Percentiles rank a stretch among this genome's conserved stretches.
Evolutionary conservation across 2,888 invertebrate species (phyloP).

Genomic region (Chymomyza fuscimana): DNA sequence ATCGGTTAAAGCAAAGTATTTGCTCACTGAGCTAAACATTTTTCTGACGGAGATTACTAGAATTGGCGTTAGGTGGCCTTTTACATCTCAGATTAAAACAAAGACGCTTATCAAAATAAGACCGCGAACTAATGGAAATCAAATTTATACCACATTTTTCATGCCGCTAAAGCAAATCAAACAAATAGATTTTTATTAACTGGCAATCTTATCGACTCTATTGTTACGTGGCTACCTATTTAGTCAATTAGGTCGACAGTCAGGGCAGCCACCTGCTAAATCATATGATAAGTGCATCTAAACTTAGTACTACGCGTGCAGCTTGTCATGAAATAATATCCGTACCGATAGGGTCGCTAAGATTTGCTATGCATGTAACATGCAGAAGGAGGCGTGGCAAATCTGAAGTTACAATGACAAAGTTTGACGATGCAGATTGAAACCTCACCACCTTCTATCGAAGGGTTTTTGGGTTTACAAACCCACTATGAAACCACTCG

Average conservation of each 20-base stretch:
- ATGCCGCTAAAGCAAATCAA: conserved; percentile 41
- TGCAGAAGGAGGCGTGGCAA: too few relatives aligned
- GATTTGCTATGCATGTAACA: too few relatives aligned
- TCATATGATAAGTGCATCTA: conserved; percentile 41
- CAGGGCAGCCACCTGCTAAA: conserved; percentile 44
- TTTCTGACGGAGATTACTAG: conserved; percentile 14
- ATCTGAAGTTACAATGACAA: too few relatives aligned
- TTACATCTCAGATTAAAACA: conserved; percentile 42
- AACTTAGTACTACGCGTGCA: conserved; percentile 8
- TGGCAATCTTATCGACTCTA: conserved; percentile 22
- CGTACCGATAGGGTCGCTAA: too few relatives aligned
- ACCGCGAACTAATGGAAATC: conserved; percentile 6
- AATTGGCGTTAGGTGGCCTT: conserved; percentile 27
- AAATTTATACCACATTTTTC: conserved; percentile 35
- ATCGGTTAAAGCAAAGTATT: not conserved
- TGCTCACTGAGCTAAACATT: conserved; percentile 21
- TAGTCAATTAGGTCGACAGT: conserved; percentile 31
- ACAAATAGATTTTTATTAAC: conserved; percentile 30
- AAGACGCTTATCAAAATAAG: conserved; percentile 24
- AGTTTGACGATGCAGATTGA: too few relatives aligned
- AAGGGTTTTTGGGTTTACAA: too few relatives aligned
- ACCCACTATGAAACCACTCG: too few relatives aligned
- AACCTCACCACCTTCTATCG: too few relatives aligned
- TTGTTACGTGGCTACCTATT: conserved; percentile 36
- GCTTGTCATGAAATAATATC: too few relatives aligned